Conservation (phyloP, 1,140 invertebrate species). For the Drosophila tropicalis region DNA sequence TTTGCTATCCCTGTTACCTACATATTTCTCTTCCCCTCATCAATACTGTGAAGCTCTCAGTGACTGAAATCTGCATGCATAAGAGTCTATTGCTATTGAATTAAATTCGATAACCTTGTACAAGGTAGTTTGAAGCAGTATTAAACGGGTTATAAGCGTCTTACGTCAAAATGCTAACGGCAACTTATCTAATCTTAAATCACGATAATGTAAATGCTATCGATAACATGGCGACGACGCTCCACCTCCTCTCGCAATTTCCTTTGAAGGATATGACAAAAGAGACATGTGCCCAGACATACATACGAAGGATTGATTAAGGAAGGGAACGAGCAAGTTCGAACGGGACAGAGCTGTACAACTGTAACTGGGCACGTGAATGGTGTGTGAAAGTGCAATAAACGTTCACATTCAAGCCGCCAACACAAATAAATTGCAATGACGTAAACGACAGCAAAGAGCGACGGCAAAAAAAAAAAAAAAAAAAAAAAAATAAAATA, state of each 20-base stretch:
- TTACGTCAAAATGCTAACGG: conserved; percentile 7
- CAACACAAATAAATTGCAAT: conserved; percentile 74
- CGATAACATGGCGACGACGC: conserved; percentile 30
- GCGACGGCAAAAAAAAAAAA: conserved; percentile 15
- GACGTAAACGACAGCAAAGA: conserved; percentile 60
- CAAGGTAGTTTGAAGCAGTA: conserved; percentile 59
- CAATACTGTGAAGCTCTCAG: not conserved
- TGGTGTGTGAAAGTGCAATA: conserved; percentile 80
- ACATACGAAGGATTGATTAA: not conserved
- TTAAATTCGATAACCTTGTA: conserved; percentile 41
- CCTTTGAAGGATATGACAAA: conserved; percentile 23
- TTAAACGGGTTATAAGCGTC: conserved; percentile 43
- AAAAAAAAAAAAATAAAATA: not conserved
- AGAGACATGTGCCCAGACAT: not conserved
- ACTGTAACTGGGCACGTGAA: conserved; percentile 73
- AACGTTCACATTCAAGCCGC: conserved; percentile 52
- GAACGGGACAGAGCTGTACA: conserved; percentile 10
- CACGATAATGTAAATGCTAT: conserved; percentile 26
- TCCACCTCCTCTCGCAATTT: not conserved
- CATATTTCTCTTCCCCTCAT: not conserved
- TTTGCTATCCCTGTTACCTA: not conserved
- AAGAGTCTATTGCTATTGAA: conserved; percentile 26
- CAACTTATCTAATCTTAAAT: conserved; percentile 61
- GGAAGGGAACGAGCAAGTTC: conserved; percentile 13
- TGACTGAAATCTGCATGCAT: not conserved